Base-by-base conservation (phyloP, 2,113 vertebrate genomes). In the Diadophis punctatus region DNA sequence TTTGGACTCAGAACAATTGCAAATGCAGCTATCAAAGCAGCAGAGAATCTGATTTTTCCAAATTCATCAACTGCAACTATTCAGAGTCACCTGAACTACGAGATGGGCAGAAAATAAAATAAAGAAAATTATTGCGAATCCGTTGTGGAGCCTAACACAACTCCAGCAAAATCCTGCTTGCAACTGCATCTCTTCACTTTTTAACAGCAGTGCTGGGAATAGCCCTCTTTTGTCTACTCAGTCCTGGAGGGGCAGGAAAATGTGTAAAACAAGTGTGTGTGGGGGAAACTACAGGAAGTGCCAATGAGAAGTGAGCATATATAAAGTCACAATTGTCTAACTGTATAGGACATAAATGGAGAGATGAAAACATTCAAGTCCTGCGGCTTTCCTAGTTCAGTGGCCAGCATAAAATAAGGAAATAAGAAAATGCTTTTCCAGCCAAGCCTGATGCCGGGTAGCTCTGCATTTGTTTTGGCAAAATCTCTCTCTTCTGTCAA, bases 381-480 rank as follows among this genome's bases (percentile, higher is more conserved):
- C 43, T 87, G 90, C 4, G 23, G 56, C 22, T 53, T n/a, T 27
- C 86, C 53, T 87, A 22, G n/a, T 46, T 51, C 12, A 2, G 60
- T 39, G 48, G 11, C 52, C 51, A 30, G 63, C 30, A 16, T 49
- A 46, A 39, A 92, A 51, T 46, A 56, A 18, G 27, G 11, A 43
- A 27, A 90, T 6, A n/a, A 12, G 74, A 90, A 92, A 90, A 34
- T 86, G 55, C 58, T n/a, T 80, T 51, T n/a, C n/a, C 23, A 39
- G 53, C 88, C 46, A 84, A 92, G 46, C 8, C 46, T 60, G 18
- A 89, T 30, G 74, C 92, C 48, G 14, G 88, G 53, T 88, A 86
- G 30, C 14, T 63, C n/a, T 90, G 30, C 74, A 80, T 92, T 90
- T 92, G 53, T 55, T 86, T 92, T 92, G 92, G 92, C 88, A 92